Percentiles rank a stretch among this genome's conserved stretches.
Evolutionary conservation across 2,797 vertebrate species (phyloP).

Genomic region (Enteromius thamalakanensis): DNA sequence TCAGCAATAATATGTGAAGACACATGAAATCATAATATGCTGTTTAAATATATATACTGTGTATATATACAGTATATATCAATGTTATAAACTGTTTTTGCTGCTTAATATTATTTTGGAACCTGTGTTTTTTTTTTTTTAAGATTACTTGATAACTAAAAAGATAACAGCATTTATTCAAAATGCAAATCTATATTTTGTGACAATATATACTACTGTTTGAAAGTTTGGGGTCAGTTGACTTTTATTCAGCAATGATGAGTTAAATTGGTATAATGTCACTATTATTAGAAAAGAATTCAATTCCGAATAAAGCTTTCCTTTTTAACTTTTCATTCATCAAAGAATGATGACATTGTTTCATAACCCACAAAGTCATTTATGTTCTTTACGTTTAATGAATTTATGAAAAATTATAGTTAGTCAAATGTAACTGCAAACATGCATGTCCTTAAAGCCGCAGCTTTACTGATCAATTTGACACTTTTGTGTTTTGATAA

Average conservation of each 20-base stretch:
- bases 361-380: not conserved
- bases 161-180: not conserved
- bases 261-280: not conserved
- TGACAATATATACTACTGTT: not conserved
- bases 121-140: not conserved
- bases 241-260: not conserved
- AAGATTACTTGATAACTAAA: not conserved
- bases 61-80: not conserved
- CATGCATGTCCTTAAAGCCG: not conserved
- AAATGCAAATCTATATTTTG: not conserved
- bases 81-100: not conserved
- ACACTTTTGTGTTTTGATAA: conserved; percentile 10
- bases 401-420: not conserved
- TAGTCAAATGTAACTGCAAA: not conserved
- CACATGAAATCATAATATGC: not conserved
- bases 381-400: not conserved
- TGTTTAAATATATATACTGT: not conserved
- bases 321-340: not conserved
- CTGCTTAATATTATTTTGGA: not conserved
- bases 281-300: not conserved
- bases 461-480: conserved; percentile 1
- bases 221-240: not conserved
- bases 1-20: not conserved
- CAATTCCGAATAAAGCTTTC: not conserved
- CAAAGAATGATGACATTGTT: not conserved